phyloP scores from a whole-genome alignment of 1,140 invertebrate genomes.

The Drosophila sucinea region DNA sequence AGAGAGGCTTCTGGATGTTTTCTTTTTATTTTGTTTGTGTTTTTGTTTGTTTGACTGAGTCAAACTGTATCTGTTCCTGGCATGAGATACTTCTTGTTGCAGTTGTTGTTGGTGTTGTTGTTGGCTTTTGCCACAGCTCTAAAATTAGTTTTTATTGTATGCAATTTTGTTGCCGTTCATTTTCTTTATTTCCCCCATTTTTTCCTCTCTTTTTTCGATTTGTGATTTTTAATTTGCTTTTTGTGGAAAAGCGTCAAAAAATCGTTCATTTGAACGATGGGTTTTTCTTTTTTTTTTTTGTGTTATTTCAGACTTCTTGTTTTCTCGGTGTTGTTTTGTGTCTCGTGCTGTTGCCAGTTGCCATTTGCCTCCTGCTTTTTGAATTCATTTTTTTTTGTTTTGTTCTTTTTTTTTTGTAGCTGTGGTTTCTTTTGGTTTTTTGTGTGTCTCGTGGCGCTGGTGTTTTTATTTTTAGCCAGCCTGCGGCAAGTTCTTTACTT shows the following conservation, averaged over 20 bases:
- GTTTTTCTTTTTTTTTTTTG: neutral
- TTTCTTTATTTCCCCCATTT: constrained; percentile 23
- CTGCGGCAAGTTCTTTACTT: constrained; percentile 60
- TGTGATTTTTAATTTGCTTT: constrained; percentile 71
- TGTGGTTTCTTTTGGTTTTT: constrained; percentile 1
- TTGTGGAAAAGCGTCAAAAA: constrained; percentile 68
- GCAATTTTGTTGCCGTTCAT: constrained; percentile 51
- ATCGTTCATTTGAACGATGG: constrained; percentile 43
- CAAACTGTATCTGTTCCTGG: constrained; percentile 46
- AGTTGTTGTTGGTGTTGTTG: constrained; percentile 17
- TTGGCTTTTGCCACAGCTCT: constrained; percentile 58
- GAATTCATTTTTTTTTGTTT: neutral
- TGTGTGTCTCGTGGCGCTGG: constrained; percentile 55
- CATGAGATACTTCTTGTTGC: constrained; percentile 37
- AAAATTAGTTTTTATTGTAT: constrained; percentile 80
- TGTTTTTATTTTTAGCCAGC: constrained; percentile 73
- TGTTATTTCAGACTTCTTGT: constrained; percentile 16
- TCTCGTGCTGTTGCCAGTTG: constrained; percentile 56
- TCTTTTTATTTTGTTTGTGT: neutral
- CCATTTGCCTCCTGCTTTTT: constrained; percentile 31
- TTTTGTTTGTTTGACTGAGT: constrained; percentile 57
- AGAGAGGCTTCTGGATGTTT: neutral
- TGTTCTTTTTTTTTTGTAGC: no score
- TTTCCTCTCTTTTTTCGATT: constrained; percentile 56
- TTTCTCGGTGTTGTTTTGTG: constrained; percentile 36